A percentile compares a stretch with the other conserved stretches of the same genome.
Evolutionary conservation across 2,113 vertebrate species (phyloP).

Genomic region (Sarotherodon lohbergeri): DNA sequence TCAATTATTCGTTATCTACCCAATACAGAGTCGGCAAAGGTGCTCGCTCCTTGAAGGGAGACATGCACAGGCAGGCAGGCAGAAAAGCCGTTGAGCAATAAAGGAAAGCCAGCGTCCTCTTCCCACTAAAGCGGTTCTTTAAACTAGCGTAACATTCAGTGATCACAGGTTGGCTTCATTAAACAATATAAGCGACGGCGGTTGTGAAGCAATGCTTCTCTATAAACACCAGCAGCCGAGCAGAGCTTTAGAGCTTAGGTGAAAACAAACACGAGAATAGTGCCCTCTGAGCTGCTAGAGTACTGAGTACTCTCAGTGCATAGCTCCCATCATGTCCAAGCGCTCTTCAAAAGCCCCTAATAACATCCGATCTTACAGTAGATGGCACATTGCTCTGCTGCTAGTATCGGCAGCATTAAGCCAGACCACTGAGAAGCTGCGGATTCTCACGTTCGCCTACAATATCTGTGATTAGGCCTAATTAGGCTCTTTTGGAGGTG

Average conservation of each 20-base stretch:
- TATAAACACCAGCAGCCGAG: background rate
- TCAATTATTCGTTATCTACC: conserved; percentile 50
- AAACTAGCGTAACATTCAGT: background rate
- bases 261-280: conserved; percentile 32
- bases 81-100: background rate
- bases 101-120: background rate
- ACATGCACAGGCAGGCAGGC: conserved; percentile 9
- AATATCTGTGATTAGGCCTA: background rate
- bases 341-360: background rate
- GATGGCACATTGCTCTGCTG: background rate
- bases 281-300: conserved; percentile 4
- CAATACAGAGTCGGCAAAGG: background rate
- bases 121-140: background rate
- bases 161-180: background rate
- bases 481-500: background rate
- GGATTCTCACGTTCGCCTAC: background rate
- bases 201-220: background rate
- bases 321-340: background rate
- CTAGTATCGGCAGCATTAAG: background rate
- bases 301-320: background rate
- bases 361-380: background rate
- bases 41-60: background rate
- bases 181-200: background rate
- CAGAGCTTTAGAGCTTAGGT: conserved; percentile 41
- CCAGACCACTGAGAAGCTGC: background rate